Evolutionary conservation across 2,113 vertebrate species (phyloP), one percentile per base, ranked within the genome.

Genomic region (Ammospiza nelsoni): DNA sequence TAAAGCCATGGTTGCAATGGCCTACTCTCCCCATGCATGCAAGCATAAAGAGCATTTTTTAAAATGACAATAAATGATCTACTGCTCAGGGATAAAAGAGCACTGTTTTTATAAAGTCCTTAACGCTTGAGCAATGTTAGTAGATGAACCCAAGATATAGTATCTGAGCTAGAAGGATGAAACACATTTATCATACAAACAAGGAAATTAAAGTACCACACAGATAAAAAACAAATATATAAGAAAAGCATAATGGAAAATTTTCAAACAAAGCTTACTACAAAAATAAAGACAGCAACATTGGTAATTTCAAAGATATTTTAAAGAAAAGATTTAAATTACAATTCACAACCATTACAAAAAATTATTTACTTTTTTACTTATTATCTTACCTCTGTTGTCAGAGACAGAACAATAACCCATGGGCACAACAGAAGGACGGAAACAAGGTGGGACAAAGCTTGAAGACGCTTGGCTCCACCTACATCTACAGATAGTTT

Each of bases 401-500:
- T 99, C 25, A 98, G 97, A 81, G 99, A 99, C 63, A 99, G 98
- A 84, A 99, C 98, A 44, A 99, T 87, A 84, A 99, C 99, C 99
- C 99, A 99, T 2, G 99, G 99, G 89, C 99, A 98, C 91, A 99
- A 97, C 46, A 99, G 98, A 37, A 98, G 54, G 21, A 98, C 97
- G 1, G 99, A 99, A 85, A 99, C 98, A 91, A 99, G 97, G 96
- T 98, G 99, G 89, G 99, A 99, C 62, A 99, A 98, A 71, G 99
- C 98, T 23, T 99, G 99, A 87, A 99, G 99, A 73, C 99, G 99
- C 84, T 99, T 99, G 44, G 98, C 97, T 92, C 99, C 99, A 27
- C 99, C 99, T 4, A 99, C 92, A 97, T 99, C 99, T 75, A 99
- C 92, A 10, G 99, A 99, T 1, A 99, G 97, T 89, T 99, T 99